Evolutionary conservation across 2,797 vertebrate species (phyloP).

Genomic region (Coreius guichenoti): DNA sequence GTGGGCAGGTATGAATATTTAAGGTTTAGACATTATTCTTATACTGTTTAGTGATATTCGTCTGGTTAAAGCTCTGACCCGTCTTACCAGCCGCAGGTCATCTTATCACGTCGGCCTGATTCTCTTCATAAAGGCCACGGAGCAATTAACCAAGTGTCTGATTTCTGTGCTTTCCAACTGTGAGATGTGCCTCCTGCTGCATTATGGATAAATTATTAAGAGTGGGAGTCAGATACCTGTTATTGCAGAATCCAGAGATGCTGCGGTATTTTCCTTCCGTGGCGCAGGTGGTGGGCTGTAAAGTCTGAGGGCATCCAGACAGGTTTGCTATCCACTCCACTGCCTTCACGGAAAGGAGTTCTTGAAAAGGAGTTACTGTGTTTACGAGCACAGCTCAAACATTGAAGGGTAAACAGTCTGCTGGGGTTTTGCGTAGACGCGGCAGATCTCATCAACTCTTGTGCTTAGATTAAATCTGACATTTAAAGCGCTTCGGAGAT

Average conservation of each 20-base stretch:
- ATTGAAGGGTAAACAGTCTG: constrained; percentile 36
- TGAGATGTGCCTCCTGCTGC: constrained; percentile 26
- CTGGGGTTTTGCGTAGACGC: constrained; percentile 26
- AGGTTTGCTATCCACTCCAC: constrained; percentile 78
- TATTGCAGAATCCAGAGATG: constrained; percentile 90
- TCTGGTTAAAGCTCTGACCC: constrained; percentile 53
- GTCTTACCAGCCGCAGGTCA: constrained; percentile 29
- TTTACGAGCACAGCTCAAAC: constrained; percentile 29
- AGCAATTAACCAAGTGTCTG: constrained; percentile 45
- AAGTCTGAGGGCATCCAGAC: constrained; percentile 81
- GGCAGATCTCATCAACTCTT: constrained; percentile 18
- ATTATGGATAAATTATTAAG: constrained; percentile 52
- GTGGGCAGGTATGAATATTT: constrained; percentile 42
- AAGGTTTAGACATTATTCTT: constrained; percentile 24
- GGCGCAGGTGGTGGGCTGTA: constrained; percentile 76
- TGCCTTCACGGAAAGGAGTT: constrained; percentile 75
- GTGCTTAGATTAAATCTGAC: constrained; percentile 43
- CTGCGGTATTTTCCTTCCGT: constrained; percentile 83
- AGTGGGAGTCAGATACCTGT: constrained; percentile 81
- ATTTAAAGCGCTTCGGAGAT: constrained; percentile 42
- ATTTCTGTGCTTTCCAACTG: constrained; percentile 52
- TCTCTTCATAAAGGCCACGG: constrained; percentile 51
- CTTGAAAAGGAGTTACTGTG: constrained; percentile 66
- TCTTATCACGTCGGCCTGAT: constrained; percentile 54
- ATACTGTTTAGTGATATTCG: constrained; percentile 34